Evolutionary conservation across 2,888 invertebrate genomes (phyloP).

Genomic region (Agrenia bidenticulata): DNA sequence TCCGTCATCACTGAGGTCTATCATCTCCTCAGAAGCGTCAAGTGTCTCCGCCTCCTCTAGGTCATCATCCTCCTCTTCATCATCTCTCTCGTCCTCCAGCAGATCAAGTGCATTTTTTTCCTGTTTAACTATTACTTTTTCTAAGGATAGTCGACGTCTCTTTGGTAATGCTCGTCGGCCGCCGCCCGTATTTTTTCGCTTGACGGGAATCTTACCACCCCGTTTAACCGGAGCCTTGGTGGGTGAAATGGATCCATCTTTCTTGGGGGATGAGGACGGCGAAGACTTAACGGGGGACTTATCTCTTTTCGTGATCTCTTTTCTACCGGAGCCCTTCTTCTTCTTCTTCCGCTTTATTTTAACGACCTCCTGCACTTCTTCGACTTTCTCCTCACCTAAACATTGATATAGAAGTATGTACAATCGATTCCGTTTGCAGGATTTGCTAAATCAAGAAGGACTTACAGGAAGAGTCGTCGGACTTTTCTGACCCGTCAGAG

Average conservation of each 20-base stretch:
- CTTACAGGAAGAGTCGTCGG: too few species aligned
- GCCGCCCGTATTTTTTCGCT: neutral
- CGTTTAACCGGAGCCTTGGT: neutral
- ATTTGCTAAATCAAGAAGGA: too few species aligned
- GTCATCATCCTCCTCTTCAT: constrained; percentile 31
- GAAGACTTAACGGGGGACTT: neutral
- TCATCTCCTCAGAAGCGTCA: constrained; percentile 11
- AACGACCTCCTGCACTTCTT: neutral
- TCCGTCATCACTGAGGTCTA: too few species aligned
- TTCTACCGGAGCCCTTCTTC: neutral
- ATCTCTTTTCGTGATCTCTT: neutral
- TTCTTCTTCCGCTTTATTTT: constrained; percentile 1
- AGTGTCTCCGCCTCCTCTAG: constrained; percentile 31
- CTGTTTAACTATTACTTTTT: constrained; percentile 8
- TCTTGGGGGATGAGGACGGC: neutral
- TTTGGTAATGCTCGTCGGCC: constrained; percentile 1
- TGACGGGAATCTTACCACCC: neutral
- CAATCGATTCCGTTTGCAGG: too few species aligned
- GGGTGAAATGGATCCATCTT: neutral
- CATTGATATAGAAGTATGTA: neutral
- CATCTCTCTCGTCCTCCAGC: constrained; percentile 24
- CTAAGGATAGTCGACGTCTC: neutral
- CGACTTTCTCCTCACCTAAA: neutral
- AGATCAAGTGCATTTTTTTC: constrained; percentile 14
- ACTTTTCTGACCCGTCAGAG: neutral